These are phyloP conservation scores for Noctua janthina DNA, from an alignment of 2,888 invertebrate species.

Conservation along the genomic window DNA sequence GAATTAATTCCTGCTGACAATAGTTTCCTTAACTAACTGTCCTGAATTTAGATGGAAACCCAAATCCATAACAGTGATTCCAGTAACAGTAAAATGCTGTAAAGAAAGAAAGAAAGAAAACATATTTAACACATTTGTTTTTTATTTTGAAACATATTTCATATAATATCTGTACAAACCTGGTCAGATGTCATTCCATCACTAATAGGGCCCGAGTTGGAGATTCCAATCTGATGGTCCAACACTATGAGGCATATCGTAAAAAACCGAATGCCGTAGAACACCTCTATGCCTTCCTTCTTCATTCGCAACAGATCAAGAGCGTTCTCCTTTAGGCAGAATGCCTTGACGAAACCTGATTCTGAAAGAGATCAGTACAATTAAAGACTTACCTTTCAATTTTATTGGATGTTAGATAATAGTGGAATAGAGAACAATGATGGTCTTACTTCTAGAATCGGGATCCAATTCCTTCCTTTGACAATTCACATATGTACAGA, in stretches of 20 bases:
- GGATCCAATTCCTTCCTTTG: conserved; percentile 52
- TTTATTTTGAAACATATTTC: no score
- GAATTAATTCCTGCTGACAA: background rate
- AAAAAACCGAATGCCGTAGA: conserved; percentile 91
- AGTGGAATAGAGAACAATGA: background rate
- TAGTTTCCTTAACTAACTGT: background rate
- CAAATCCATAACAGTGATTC: background rate
- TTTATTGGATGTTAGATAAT: background rate
- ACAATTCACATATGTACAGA: conserved; percentile 77
- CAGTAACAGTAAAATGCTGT: background rate
- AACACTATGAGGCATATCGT: conserved; percentile 90
- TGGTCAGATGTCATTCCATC: conserved; percentile 89
- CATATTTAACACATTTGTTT: no score
- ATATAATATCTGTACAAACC: no score
- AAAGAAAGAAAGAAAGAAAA: no score
- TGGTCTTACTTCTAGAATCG: conserved; percentile 65
- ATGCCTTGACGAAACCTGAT: conserved; percentile 74
- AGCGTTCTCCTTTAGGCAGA: conserved; percentile 82
- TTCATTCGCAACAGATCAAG: conserved; percentile 78
- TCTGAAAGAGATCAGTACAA: conserved; percentile 69
- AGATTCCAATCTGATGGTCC: conserved; percentile 90
- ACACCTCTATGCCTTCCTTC: conserved; percentile 83
- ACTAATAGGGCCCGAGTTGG: conserved; percentile 88
- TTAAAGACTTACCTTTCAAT: background rate
- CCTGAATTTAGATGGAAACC: background rate